phyloP scores from a whole-genome alignment of 2,888 invertebrate genomes.

The Heliconius aoede region DNA sequence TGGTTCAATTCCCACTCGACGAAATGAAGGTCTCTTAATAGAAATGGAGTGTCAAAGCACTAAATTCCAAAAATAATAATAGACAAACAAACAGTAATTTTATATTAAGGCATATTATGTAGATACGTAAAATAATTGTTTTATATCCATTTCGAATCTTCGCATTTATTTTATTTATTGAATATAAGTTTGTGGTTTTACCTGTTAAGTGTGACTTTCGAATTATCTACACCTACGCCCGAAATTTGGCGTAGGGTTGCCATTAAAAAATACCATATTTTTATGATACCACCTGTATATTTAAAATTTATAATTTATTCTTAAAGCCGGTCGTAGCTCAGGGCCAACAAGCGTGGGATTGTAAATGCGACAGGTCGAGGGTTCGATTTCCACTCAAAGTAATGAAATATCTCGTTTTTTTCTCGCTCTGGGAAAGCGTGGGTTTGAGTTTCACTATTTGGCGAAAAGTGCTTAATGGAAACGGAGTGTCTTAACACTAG shows the following conservation, averaged over 20 bases:
- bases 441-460: background rate
- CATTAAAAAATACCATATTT: background rate
- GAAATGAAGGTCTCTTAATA: too few species aligned
- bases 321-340: background rate
- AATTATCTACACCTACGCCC: constrained; percentile 32
- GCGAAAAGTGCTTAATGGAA: too few species aligned
- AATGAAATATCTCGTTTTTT: too few species aligned
- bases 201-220: constrained; percentile 40
- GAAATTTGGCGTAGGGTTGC: constrained; percentile 11
- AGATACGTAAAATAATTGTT: constrained; percentile 32
- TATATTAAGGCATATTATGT: background rate
- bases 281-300: background rate
- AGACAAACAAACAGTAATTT: constrained; percentile 14
- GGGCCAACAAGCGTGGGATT: background rate
- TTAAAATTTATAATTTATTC: background rate
- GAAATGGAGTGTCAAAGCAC: too few species aligned
- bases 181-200: constrained; percentile 36
- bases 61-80: too few species aligned
- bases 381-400: too few species aligned
- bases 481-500: background rate
- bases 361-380: too few species aligned
- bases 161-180: constrained; percentile 38
- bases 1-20: too few species aligned
- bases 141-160: constrained; percentile 38
- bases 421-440: too few species aligned